These are phyloP conservation scores for Sebastes paucispinis DNA, from an alignment of 2,797 vertebrate genomes.

Conservation along the genomic window DNA sequence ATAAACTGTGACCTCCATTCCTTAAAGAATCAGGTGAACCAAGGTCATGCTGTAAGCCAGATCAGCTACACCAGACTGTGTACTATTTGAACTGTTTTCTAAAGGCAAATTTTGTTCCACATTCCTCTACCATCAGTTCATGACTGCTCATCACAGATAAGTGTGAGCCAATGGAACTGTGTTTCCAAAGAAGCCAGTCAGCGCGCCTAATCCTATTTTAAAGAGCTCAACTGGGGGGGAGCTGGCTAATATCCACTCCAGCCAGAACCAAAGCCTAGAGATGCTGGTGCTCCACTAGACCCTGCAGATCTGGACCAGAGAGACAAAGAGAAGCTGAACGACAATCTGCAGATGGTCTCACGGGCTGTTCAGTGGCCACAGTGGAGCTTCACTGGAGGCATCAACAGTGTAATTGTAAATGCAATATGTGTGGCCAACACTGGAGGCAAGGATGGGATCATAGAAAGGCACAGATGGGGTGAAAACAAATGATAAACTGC, in stretches of 20 bases:
- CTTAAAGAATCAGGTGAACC: slow-evolving; percentile 35
- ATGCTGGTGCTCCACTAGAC: slow-evolving; percentile 69
- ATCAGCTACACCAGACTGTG: slow-evolving; percentile 16
- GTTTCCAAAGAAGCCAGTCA: slow-evolving; percentile 77
- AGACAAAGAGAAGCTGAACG: slow-evolving; percentile 51
- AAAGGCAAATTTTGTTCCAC: slow-evolving; percentile 43
- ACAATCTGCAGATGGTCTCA: slow-evolving; percentile 62
- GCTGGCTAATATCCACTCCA: slow-evolving; percentile 73
- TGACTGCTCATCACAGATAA: slow-evolving; percentile 82
- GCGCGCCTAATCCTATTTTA: slow-evolving; percentile 82
- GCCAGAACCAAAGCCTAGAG: slow-evolving; percentile 73
- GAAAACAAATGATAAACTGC: slow-evolving; percentile 34
- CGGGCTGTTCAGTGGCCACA: slow-evolving; percentile 48
- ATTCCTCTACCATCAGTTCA: slow-evolving; percentile 73
- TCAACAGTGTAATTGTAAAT: slow-evolving; percentile 79
- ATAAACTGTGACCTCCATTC: slow-evolving; percentile 15
- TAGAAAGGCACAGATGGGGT: slow-evolving; percentile 44
- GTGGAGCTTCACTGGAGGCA: slow-evolving; percentile 72
- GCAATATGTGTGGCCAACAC: slow-evolving; percentile 78
- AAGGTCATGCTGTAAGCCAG: slow-evolving; percentile 26
- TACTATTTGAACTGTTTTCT: slow-evolving; percentile 24
- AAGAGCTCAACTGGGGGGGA: slow-evolving; percentile 73
- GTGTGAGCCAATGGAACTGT: slow-evolving; percentile 73
- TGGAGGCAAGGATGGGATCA: slow-evolving; percentile 63
- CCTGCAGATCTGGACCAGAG: slow-evolving; percentile 69